Evolutionary conservation across 2,113 vertebrate species (phyloP), one percentile per base, ranked within the genome.

Genomic region (Falco punctatus): DNA sequence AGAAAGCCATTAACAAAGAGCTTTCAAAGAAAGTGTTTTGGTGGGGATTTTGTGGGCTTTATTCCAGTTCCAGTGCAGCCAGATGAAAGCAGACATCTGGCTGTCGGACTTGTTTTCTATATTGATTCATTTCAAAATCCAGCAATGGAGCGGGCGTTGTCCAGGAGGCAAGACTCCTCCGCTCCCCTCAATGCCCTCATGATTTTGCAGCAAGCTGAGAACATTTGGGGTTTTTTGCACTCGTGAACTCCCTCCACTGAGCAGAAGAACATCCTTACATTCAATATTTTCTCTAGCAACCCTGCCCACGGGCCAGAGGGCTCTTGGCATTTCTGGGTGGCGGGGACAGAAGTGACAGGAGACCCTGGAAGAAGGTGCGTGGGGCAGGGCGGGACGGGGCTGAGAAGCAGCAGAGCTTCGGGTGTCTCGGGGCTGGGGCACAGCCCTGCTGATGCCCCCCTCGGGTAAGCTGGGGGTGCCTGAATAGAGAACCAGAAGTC

Each of bases 21-120:
- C 94, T 96, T 84, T 86, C 94, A 88, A 88, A 73, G 70, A 62
- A 88, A 92, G 92, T 88, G 72, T 93, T 96, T 91, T 83, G 78
- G 84, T 90, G 95, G 81, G 59, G 91, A 51, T 92, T 91, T 81
- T 95, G 82, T 86, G 83, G 94, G 94, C 96, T 91, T 86, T 91
- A 79, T 94, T 96, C 92, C 96, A 86, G 92, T 79, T 95, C 61
- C 90, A 81, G 59, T 13, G 7, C 92, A 96, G 70, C 14, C 26
- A 80, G 90, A 96, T 95, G 94, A 96, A 96, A 96, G 92, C 86
- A 77, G 94, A 95, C 91, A 95, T 96, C 95, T 95, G 97, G 90
- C 91, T 93, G 85, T 71, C 1, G 23, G 81, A 55, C 55, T 89
- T 40, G 11, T 74, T 94, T 87, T 85, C 73, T 87, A 52, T 90